These are phyloP conservation scores for Hyles euphorbiae DNA, from an alignment of 1,140 invertebrate species.

Conservation along the genomic window DNA sequence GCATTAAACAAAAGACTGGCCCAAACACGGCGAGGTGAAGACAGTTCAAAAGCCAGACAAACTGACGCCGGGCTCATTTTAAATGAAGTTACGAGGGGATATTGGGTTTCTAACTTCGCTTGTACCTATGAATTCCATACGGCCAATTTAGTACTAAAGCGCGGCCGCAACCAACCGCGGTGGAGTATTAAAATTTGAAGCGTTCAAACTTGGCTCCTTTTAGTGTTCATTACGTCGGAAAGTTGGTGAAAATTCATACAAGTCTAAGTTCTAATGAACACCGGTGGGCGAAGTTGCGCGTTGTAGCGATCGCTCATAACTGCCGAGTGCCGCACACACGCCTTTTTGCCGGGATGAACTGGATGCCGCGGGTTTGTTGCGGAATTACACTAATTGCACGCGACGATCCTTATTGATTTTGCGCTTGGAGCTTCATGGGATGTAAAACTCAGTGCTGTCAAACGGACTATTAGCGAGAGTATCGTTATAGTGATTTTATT, in stretches of 20 bases:
- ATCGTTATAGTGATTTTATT: background rate
- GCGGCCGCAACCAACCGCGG: slow-evolving; percentile 34
- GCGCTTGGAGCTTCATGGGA: too few relatives aligned
- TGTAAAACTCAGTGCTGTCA: too few relatives aligned
- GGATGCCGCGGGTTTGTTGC: slow-evolving; percentile 15
- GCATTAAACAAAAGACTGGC: too few relatives aligned
- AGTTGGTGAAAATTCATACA: slow-evolving; percentile 70
- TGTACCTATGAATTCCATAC: slow-evolving; percentile 43
- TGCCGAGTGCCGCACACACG: slow-evolving; percentile 18
- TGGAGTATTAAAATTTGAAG: slow-evolving; percentile 69
- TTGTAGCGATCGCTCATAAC: slow-evolving; percentile 36
- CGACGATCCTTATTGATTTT: slow-evolving; percentile 4
- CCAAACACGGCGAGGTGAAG: slow-evolving; percentile 9
- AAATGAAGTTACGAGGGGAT: slow-evolving; percentile 48
- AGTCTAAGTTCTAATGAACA: slow-evolving; percentile 73
- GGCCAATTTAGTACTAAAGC: slow-evolving; percentile 46
- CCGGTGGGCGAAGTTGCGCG: slow-evolving; percentile 52
- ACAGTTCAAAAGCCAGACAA: slow-evolving; percentile 52
- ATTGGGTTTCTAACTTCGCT: slow-evolving; percentile 58
- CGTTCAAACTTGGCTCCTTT: slow-evolving; percentile 67
- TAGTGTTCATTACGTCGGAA: slow-evolving; percentile 71
- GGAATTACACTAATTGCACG: slow-evolving; percentile 9
- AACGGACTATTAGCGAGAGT: background rate
- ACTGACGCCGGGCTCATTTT: slow-evolving; percentile 41
- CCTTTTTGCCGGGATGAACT: slow-evolving; percentile 39